Base-by-base conservation (phyloP, 2,797 vertebrate species). In the Gobio occitaniae region DNA sequence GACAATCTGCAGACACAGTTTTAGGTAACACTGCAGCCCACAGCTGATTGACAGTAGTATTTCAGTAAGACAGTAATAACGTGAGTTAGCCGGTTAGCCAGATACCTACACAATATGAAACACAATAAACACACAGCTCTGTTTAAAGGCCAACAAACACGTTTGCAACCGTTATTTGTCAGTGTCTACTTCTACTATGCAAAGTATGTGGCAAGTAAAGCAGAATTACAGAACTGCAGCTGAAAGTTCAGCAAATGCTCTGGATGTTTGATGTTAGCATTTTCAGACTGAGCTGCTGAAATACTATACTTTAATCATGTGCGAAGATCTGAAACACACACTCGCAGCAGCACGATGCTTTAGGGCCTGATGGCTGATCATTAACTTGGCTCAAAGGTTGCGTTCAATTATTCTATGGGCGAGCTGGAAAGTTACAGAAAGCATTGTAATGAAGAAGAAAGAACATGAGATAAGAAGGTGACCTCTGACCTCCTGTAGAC, bases 401-500 rank as follows among this genome's bases (percentile, higher is more conserved):
- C 2, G 80, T n/a, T 66, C 15, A 69, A 6, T 54, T 44, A 65
- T 72, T 79, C 41, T 74, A 32, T 13, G n/a, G 6, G 25, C 8
- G 65, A 25, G 65, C n/a, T 36, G 54, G 72, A 76, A 54, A 32
- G n/a, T 63, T 7, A 29, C 21, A 80, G 19, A 80, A 80, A 50
- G 16, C 16, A 19, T 9, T 77, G 32, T 25, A 77, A 36, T 29
- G 15, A 47, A 12, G 76, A 48, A 9, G n/a, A 70, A 47, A 63
- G 36, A 8, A 38, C 25, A 19, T 32, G 10, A 11, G 38, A 82
- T 29, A 48, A 63, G 15, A 63, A 61, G 36, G 82, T 84, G 17
- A 76, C 36, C 47, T 78, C 80, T 75, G 75, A 85, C 84, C 97
- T 97, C 95, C 98, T 98, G 94, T 98, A 99, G 93, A 98, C 96